These are phyloP conservation scores for Mycetomoellerius zeteki DNA, from an alignment of 1,140 invertebrate species.

Conservation along the genomic window DNA sequence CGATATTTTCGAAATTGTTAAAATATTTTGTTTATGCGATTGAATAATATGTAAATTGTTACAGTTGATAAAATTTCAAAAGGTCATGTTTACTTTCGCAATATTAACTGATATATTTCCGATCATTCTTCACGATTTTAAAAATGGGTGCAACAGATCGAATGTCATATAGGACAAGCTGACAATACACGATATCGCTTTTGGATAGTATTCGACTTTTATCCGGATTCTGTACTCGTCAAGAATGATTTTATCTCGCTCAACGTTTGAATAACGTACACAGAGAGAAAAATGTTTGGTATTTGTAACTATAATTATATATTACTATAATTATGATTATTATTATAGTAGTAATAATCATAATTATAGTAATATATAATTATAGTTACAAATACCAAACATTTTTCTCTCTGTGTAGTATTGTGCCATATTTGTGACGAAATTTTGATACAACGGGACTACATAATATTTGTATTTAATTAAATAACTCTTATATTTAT, in stretches of 20 bases:
- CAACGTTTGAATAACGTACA: neutral
- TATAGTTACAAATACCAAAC: no score
- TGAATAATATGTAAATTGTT: neutral
- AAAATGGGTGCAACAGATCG: constrained; percentile 1
- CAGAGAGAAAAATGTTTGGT: no score
- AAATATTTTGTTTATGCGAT: constrained; percentile 1
- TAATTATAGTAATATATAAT: no score
- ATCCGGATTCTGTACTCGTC: neutral
- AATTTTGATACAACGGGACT: neutral
- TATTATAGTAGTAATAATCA: no score
- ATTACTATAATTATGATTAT: no score
- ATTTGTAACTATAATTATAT: no score
- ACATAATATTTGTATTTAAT: constrained; percentile 1
- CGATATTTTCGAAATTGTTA: neutral
- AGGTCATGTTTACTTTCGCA: neutral
- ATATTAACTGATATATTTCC: neutral
- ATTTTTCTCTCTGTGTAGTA: no score
- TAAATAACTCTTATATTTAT: neutral
- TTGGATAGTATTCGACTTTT: constrained; percentile 8
- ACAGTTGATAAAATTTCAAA: neutral
- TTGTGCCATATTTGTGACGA: neutral
- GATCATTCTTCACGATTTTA: neutral
- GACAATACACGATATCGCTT: neutral
- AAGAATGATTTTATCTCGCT: neutral
- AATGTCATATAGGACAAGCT: neutral